phyloP scores from a whole-genome alignment of 1,140 invertebrate species.

The Drosophila bipectinata region DNA sequence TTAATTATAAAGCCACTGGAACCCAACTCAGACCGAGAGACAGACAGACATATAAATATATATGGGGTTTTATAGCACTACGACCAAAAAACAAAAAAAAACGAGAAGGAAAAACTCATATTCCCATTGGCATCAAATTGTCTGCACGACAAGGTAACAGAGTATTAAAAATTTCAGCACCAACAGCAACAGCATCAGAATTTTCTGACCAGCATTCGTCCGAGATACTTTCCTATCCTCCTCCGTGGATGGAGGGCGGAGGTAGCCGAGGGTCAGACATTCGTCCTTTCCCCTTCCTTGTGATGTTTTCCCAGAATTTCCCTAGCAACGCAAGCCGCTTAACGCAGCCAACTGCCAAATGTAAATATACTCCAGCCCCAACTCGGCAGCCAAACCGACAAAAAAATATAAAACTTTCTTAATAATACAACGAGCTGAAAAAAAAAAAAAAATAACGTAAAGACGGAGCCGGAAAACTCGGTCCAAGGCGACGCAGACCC shows the following conservation, averaged over 20 bases:
- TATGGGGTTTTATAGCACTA: slow-evolving; percentile 42
- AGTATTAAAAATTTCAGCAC: slow-evolving; percentile 80
- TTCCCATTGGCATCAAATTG: slow-evolving; percentile 77
- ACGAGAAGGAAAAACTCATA: slow-evolving; percentile 40
- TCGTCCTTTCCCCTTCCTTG: slow-evolving; percentile 5
- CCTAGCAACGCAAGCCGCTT: slow-evolving; percentile 76
- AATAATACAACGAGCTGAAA: slow-evolving; percentile 70
- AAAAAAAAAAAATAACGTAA: slow-evolving; percentile 23
- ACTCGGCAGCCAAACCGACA: slow-evolving; percentile 35
- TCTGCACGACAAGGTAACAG: slow-evolving; percentile 76
- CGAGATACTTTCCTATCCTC: slow-evolving; percentile 24
- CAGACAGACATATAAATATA: slow-evolving; percentile 22
- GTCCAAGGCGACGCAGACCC: slow-evolving; percentile 76
- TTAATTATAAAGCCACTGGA: slow-evolving; percentile 71
- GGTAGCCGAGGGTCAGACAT: not conserved
- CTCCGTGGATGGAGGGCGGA: not conserved
- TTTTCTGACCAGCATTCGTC: slow-evolving; percentile 56
- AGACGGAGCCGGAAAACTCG: slow-evolving; percentile 39
- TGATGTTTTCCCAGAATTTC: slow-evolving; percentile 19
- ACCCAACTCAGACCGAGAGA: slow-evolving; percentile 11
- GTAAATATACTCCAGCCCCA: slow-evolving; percentile 76
- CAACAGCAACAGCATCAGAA: slow-evolving; percentile 38
- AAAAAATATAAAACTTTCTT: slow-evolving; percentile 81
- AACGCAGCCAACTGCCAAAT: slow-evolving; percentile 79
- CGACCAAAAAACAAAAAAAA: slow-evolving; percentile 20